Percentiles rank a stretch among this genome's conserved stretches.
These are phyloP conservation scores for Agrypnia vestita DNA, from an alignment of 1,140 invertebrate genomes.

Conservation along the genomic window DNA sequence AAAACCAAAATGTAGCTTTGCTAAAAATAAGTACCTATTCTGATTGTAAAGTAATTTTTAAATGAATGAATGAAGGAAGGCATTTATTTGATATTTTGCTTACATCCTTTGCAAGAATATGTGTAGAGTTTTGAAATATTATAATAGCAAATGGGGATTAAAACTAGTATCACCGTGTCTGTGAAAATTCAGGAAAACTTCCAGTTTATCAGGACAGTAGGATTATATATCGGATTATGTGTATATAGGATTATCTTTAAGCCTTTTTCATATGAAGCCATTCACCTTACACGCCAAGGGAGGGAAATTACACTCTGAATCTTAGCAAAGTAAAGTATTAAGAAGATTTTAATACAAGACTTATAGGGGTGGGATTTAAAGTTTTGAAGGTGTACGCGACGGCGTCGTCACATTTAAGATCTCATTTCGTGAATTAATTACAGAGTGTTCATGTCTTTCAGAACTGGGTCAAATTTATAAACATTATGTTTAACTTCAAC, in stretches of 20 bases:
- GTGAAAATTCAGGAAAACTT: conserved; percentile 57
- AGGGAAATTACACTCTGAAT: conserved; percentile 55
- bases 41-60: too few species aligned
- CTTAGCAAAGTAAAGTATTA: conserved; percentile 52
- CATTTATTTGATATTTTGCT: too few species aligned
- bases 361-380: conserved; percentile 56
- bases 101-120: too few species aligned
- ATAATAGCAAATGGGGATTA: conserved; percentile 52
- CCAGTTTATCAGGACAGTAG: conserved; percentile 54
- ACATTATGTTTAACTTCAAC: too few species aligned
- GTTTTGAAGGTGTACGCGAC: conserved; percentile 37
- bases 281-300: neutral
- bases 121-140: conserved; percentile 44
- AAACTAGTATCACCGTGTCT: conserved; percentile 22
- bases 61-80: too few species aligned
- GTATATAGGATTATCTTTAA: conserved; percentile 59
- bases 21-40: too few species aligned
- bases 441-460: neutral
- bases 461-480: too few species aligned
- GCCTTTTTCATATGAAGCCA: conserved; percentile 53
- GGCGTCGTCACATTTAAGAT: neutral
- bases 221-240: too few species aligned
- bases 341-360: conserved; percentile 44
- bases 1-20: too few species aligned
- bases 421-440: conserved; percentile 3